Evolutionary conservation across 2,888 invertebrate species (phyloP), one percentile per base, ranked within the genome.

Genomic region (Drosophila nigricruria): DNA sequence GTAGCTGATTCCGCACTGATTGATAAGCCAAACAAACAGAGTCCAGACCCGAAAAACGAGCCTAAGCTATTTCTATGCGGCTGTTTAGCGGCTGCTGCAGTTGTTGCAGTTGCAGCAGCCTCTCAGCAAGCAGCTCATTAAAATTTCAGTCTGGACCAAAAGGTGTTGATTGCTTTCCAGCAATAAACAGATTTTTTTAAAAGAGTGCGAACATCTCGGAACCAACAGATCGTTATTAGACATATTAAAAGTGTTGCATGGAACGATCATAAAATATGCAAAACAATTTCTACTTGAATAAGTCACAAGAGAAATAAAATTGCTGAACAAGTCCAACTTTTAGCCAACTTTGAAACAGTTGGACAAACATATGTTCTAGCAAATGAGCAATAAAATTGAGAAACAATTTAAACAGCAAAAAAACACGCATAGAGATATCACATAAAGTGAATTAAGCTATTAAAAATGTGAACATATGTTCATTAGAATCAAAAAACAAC

Each of bases 1-100:
- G 67, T 77, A 71, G 58, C 71, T 73, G 69, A 79, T 81, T 73
- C 78, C 80, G 70, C 68, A 82, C 79, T 84, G 84, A 84, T 84
- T 84, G 85, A 81, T 82, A 81, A 81, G 71, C 79, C 53, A 78
- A 77, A 82, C 68, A 81, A 73, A 82, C 23, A 52, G 9, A 57
- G 23, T 66, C 40, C 14, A 36, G 56, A 47, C 47, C 50, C 61
- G 4, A 69, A 65, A 64, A 69, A 53, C 38, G 20, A 62, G 36
- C 20, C n/a, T 6, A 63, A 63, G 32, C 30, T 40, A 59, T 69
- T 65, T 47, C 58, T 32, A 58, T 58, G 43, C 27, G 20, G 57
- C 66, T 70, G 52, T 10, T 52, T 52, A 23, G 49, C 30, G 18
- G 10, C 70, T 27, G 62, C 30, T 9, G 23, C 14, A 5, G 16